Evolutionary conservation across 2,113 vertebrate genomes (phyloP), one percentile per base, ranked within the genome.

Genomic region (Cygnus atratus): DNA sequence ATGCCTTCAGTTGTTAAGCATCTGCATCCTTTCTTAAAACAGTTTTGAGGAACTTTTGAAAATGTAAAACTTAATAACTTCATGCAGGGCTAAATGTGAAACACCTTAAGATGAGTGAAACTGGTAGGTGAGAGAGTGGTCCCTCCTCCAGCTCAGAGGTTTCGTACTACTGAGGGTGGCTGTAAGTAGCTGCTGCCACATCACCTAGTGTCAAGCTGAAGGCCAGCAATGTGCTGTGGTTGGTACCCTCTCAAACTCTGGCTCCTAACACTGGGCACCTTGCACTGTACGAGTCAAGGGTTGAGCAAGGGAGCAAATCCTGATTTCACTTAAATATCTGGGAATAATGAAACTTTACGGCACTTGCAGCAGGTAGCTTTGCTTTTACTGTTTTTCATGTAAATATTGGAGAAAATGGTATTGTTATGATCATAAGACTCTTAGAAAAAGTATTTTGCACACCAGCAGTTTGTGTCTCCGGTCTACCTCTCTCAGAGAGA

Each of bases 241-340:
- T 74, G 90, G 95, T 96, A 96, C 75, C 88, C 84, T 92, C 92
- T 91, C 94, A 93, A 96, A 92, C 97, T 91, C 91, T 89, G 96
- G 92, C 95, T 93, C 55, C 80, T 94, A 84, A 95, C 82, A 84
- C 71, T 41, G 79, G 75, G 78, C 94, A 93, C 89, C 83, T 96
- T 66, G 79, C 62, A 72, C 78, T 76, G 79, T 7, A 65, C 54
- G 82, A 90, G 91, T 72, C 82, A 92, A 93, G 68, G 37, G 57
- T 85, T 85, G 57, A 92, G 44, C 26, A 62, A 96, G 82, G 31
- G 80, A 90, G 77, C 24, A 87, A 89, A 92, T 79, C 73, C 81
- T 84, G 21, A 90, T 88, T 95, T 89, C 15, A 43, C 50, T 81
- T 0, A 84, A 93, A 59, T 63, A 68, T 15, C 50, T 82, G 50